These are phyloP conservation scores for Tetragonula clypearis DNA, from an alignment of 1,140 invertebrate genomes.

Conservation along the genomic window DNA sequence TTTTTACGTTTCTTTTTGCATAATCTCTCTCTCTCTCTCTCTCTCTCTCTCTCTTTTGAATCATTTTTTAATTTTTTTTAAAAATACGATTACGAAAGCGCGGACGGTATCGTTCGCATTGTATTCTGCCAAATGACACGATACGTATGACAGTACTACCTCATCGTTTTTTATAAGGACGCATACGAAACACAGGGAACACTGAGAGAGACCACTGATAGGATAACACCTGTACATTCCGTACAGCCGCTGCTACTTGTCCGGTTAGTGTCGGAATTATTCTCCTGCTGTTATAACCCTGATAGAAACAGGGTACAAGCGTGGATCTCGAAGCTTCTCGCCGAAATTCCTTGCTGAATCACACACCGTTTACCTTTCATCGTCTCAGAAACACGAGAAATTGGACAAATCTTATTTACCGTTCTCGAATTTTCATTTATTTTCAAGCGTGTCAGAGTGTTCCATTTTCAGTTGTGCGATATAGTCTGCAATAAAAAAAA, in stretches of 20 bases:
- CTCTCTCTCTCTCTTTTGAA: not conserved
- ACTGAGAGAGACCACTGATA: constrained; percentile 59
- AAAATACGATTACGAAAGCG: constrained; percentile 23
- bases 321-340: constrained; percentile 40
- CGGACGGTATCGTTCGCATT: constrained; percentile 30
- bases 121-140: constrained; percentile 69
- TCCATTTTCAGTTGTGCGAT: no score
- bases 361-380: not conserved
- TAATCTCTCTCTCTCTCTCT: not conserved
- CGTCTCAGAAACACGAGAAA: not conserved
- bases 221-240: constrained; percentile 64
- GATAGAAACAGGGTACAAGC: constrained; percentile 39
- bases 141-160: constrained; percentile 75
- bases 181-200: constrained; percentile 63
- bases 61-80: not conserved
- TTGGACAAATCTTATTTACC: not conserved
- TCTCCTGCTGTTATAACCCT: constrained; percentile 56
- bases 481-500: not conserved
- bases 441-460: no score
- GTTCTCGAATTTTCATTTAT: not conserved
- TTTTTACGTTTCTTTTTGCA: constrained; percentile 1
- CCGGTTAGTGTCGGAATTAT: constrained; percentile 53
- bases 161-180: constrained; percentile 71
- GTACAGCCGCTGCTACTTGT: constrained; percentile 62
- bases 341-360: not conserved